Conservation (phyloP, 2,113 vertebrate species). For the Hystrix cristata region DNA sequence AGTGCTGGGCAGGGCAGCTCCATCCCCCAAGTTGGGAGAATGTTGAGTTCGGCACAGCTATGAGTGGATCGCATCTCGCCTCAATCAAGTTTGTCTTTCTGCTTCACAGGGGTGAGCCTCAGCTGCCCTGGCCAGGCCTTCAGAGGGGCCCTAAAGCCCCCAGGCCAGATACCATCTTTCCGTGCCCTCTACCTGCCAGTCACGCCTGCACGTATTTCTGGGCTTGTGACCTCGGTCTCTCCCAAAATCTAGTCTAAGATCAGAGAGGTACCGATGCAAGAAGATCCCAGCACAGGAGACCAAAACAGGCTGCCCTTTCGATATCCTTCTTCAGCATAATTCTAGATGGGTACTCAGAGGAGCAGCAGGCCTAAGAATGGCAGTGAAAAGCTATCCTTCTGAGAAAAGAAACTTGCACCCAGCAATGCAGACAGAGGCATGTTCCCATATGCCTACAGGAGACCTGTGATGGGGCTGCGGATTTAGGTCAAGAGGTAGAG, state of each 20-base stretch:
- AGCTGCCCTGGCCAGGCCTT: neutral
- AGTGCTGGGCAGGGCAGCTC: neutral
- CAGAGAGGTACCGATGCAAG: neutral
- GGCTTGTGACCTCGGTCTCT: neutral
- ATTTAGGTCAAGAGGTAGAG: no score
- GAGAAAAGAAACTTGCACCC: neutral
- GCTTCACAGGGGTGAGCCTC: neutral
- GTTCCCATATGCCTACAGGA: neutral
- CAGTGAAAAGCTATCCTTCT: neutral
- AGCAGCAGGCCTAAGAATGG: neutral
- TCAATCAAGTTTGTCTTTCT: neutral
- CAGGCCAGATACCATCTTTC: neutral
- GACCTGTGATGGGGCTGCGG: no score
- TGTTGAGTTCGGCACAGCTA: neutral
- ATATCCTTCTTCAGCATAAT: no score
- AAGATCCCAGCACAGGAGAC: neutral
- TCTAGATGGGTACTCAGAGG: neutral
- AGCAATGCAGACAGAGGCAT: neutral
- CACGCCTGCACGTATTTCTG: neutral
- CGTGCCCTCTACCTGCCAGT: neutral
- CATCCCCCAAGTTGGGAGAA: neutral
- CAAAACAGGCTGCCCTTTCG: neutral
- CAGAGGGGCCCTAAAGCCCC: neutral
- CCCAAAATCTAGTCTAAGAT: neutral
- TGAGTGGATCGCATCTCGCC: neutral